Conservation (phyloP, 2,888 invertebrate genomes). For the Oscheius sp. region DNA sequence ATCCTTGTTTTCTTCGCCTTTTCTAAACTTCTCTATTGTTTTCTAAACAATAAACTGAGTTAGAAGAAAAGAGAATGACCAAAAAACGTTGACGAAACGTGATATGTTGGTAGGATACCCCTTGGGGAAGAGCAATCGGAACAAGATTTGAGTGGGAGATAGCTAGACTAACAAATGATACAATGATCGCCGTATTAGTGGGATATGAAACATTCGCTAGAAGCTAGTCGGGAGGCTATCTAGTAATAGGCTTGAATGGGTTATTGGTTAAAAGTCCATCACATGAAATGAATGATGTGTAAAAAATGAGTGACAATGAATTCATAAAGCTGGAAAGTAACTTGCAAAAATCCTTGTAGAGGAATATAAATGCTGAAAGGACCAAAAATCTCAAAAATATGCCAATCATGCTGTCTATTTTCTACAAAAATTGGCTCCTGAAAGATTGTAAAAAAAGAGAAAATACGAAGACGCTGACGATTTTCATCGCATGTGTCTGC, state of each 20-base stretch:
- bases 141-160: constrained; percentile 1
- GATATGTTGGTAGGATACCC: not conserved
- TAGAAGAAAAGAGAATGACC: not conserved
- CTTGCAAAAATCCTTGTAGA: no score
- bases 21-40: not conserved
- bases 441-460: no score
- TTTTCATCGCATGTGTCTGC: no score
- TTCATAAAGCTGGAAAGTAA: no score
- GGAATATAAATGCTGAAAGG: no score
- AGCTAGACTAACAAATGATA: constrained; percentile 19
- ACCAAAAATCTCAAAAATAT: no score
- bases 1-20: not conserved
- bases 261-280: not conserved
- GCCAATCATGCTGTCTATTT: no score
- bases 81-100: not conserved
- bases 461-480: no score
- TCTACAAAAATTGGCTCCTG: no score
- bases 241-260: not conserved
- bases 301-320: not conserved
- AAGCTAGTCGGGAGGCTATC: not conserved
- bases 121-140: constrained; percentile 15
- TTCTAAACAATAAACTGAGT: not conserved
- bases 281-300: not conserved
- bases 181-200: constrained; percentile 11
- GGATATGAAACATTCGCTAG: not conserved